Percentiles rank a stretch among this genome's conserved stretches.
Conservation (phyloP, 2,797 vertebrate genomes). For the Myotis vivesi region DNA sequence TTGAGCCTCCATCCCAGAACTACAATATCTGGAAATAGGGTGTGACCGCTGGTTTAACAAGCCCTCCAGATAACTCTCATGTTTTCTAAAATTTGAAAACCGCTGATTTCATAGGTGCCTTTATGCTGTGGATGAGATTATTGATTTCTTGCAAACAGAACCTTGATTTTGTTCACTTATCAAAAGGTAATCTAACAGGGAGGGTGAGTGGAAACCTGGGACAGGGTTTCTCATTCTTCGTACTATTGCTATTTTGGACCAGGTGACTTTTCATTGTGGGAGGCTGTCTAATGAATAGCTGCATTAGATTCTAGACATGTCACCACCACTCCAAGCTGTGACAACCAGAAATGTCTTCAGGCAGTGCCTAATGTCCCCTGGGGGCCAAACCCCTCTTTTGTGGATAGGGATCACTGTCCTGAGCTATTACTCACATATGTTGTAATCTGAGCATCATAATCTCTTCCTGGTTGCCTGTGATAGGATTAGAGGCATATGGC, state of each 20-base stretch:
- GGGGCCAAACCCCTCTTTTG: neutral
- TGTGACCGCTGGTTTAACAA: neutral
- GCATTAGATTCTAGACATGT: neutral
- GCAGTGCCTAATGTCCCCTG: neutral
- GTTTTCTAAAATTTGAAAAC: neutral
- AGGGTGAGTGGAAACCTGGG: neutral
- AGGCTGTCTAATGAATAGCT: neutral
- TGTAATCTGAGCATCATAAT: neutral
- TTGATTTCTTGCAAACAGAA: neutral
- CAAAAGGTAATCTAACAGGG: neutral
- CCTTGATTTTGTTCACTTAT: neutral
- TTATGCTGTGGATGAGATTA: neutral
- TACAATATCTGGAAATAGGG: neutral
- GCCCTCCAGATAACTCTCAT: neutral
- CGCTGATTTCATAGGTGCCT: neutral
- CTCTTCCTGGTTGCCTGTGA: neutral
- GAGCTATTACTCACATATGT: neutral
- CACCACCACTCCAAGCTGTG: accelerated
- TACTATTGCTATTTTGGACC: neutral
- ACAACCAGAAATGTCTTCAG: neutral
- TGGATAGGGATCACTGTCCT: neutral
- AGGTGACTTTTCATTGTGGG: neutral
- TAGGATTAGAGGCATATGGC: neutral
- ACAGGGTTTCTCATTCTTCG: neutral
- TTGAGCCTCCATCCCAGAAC: neutral